A percentile compares a stretch with the other conserved stretches of the same genome.
Evolutionary conservation across 2,888 invertebrate genomes (phyloP).

Genomic region (Andrena praecox): DNA sequence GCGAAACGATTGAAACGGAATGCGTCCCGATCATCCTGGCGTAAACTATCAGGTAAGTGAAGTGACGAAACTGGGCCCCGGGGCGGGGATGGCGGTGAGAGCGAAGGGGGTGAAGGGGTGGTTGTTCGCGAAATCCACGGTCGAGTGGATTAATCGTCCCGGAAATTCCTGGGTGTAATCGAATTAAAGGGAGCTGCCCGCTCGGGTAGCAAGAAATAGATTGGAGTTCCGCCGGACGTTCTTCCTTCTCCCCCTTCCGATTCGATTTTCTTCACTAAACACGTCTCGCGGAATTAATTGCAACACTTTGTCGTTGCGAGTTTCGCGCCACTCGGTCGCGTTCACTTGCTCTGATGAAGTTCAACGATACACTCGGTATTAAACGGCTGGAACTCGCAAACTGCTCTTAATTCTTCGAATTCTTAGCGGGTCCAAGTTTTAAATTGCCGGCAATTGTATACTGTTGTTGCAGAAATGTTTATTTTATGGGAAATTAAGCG

Average conservation of each 20-base stretch:
- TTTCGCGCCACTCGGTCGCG: slow-evolving; percentile 3
- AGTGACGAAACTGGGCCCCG: slow-evolving; percentile 31
- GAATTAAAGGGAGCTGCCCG: slow-evolving; percentile 65
- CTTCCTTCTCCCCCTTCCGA: slow-evolving; percentile 2
- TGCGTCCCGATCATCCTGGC: slow-evolving; percentile 18
- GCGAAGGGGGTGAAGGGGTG: background rate
- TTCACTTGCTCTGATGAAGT: slow-evolving; percentile 16
- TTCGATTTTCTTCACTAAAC: slow-evolving; percentile 50
- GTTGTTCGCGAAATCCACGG: slow-evolving; percentile 31
- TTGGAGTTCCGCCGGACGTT: slow-evolving; percentile 33
- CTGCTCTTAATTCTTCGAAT: slow-evolving; percentile 7
- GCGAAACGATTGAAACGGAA: slow-evolving; percentile 49
- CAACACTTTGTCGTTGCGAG: slow-evolving; percentile 37
- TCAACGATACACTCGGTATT: background rate
- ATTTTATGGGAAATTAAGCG: slow-evolving; percentile 33
- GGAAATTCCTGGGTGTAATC: slow-evolving; percentile 62
- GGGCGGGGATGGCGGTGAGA: background rate
- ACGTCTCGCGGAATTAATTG: slow-evolving; percentile 38
- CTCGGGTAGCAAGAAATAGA: slow-evolving; percentile 55
- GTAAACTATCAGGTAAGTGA: slow-evolving; percentile 51
- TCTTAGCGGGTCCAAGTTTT: background rate
- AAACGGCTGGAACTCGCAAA: slow-evolving; percentile 6
- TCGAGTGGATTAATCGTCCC: slow-evolving; percentile 53
- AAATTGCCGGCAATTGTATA: background rate
- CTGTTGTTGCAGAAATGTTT: slow-evolving; percentile 3